Conservation (phyloP, 2,888 invertebrate species). For the Rugalucina vietnamica region DNA sequence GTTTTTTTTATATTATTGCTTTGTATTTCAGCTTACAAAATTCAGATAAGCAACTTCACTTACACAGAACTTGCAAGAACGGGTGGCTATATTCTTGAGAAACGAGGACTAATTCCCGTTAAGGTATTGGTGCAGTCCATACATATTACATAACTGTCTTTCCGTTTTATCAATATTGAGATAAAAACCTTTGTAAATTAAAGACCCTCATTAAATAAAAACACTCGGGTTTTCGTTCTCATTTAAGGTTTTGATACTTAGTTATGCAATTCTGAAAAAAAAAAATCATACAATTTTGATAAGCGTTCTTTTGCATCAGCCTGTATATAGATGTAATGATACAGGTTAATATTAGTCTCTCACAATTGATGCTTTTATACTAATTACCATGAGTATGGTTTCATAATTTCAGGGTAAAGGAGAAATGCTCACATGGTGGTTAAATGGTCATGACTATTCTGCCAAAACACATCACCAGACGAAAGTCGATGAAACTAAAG, state of each 20-base stretch:
- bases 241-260: neutral
- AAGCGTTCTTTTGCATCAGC: too few species aligned
- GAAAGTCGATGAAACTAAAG: neutral
- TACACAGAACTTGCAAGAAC: slow-evolving; percentile 65
- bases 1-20: too few species aligned
- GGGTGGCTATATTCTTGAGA: slow-evolving; percentile 67
- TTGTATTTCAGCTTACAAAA: slow-evolving; percentile 72
- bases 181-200: too few species aligned
- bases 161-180: neutral
- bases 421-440: slow-evolving; percentile 75
- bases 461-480: neutral
- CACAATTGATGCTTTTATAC: too few species aligned
- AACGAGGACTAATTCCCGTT: slow-evolving; percentile 73
- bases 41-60: slow-evolving; percentile 77
- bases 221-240: too few species aligned
- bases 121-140: slow-evolving; percentile 74
- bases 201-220: too few species aligned
- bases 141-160: too few species aligned
- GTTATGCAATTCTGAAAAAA: too few species aligned
- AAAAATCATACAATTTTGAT: too few species aligned
- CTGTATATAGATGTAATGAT: too few species aligned
- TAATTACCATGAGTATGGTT: too few species aligned
- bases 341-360: too few species aligned
- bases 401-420: slow-evolving; percentile 71
- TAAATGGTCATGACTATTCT: slow-evolving; percentile 43